A percentile compares a stretch with the other conserved stretches of the same genome.
Conservation (phyloP, 2,888 invertebrate genomes). For the Eupithecia subfuscata region DNA sequence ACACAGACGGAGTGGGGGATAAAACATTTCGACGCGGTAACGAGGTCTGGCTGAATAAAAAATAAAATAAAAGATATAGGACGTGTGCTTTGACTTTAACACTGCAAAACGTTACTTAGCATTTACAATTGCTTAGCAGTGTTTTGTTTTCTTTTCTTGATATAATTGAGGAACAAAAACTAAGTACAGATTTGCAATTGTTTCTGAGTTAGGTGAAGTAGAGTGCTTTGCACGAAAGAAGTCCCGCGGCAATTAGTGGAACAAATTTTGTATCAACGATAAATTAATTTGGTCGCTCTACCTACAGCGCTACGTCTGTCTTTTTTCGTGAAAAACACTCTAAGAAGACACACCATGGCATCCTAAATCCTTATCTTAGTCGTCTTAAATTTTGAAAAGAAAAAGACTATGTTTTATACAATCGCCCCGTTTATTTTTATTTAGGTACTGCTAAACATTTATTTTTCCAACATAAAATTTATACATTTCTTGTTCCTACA, state of each 20-base stretch:
- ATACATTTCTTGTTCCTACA: constrained; percentile 67
- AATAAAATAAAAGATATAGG: not conserved
- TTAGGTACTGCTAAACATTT: constrained; percentile 70
- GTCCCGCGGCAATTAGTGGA: not conserved
- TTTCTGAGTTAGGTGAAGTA: not conserved
- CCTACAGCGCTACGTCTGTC: too few species aligned
- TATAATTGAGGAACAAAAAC: not conserved
- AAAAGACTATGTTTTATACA: constrained; percentile 61
- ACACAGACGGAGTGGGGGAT: constrained; percentile 11
- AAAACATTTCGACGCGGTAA: constrained; percentile 3
- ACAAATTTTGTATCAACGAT: too few species aligned
- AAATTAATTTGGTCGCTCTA: too few species aligned
- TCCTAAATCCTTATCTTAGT: not conserved
- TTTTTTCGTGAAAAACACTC: too few species aligned
- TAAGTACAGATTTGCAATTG: not conserved
- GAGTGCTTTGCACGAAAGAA: too few species aligned
- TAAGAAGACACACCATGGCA: not conserved
- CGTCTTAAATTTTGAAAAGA: constrained; percentile 50
- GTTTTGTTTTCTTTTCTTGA: not conserved
- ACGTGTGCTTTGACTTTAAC: not conserved
- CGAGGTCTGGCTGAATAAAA: constrained; percentile 5
- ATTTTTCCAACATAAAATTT: constrained; percentile 71
- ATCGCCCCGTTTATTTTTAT: constrained; percentile 79
- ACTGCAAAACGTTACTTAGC: not conserved
- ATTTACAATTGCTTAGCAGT: not conserved